Evolutionary conservation across 2,888 invertebrate species (phyloP).

Genomic region (Lepidocyrtinus sp.): DNA sequence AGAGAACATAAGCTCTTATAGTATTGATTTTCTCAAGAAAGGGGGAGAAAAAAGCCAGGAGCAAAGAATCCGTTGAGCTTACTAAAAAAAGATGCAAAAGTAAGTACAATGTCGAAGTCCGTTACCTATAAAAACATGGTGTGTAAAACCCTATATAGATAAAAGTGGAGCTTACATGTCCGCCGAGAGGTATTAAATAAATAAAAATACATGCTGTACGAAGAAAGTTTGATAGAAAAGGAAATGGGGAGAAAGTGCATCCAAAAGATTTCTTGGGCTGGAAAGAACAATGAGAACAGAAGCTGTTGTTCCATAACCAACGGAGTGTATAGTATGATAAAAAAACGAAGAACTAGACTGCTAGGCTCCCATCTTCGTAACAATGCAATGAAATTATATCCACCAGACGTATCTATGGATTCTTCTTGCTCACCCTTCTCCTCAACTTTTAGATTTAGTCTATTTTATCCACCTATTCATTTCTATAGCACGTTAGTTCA

Average conservation of each 20-base stretch:
- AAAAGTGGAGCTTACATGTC: constrained; percentile 20
- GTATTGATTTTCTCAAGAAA: constrained; percentile 6
- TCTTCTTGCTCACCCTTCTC: not conserved
- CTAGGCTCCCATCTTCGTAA: constrained; percentile 9
- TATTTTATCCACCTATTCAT: not conserved
- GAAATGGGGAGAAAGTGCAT: constrained; percentile 18
- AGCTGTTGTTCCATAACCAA: constrained; percentile 12
- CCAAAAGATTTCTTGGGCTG: constrained; percentile 27
- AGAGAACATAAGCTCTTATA: constrained; percentile 13
- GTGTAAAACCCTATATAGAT: not conserved
- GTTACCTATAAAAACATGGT: not conserved
- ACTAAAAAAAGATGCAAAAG: constrained; percentile 17
- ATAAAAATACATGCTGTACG: constrained; percentile 12
- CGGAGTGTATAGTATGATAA: not conserved
- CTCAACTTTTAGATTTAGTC: not conserved
- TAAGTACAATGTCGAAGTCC: not conserved
- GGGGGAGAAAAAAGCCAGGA: constrained; percentile 18
- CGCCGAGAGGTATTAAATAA: constrained; percentile 41
- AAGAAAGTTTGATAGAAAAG: not conserved
- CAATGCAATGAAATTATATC: constrained; percentile 14
- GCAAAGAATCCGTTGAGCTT: constrained; percentile 18
- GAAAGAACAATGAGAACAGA: constrained; percentile 16
- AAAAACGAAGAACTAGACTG: constrained; percentile 14
- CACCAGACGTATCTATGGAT: not conserved
- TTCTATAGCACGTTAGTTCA: not conserved